Conservation (phyloP, 2,888 invertebrate genomes). For the Acutogordius australiensis region DNA sequence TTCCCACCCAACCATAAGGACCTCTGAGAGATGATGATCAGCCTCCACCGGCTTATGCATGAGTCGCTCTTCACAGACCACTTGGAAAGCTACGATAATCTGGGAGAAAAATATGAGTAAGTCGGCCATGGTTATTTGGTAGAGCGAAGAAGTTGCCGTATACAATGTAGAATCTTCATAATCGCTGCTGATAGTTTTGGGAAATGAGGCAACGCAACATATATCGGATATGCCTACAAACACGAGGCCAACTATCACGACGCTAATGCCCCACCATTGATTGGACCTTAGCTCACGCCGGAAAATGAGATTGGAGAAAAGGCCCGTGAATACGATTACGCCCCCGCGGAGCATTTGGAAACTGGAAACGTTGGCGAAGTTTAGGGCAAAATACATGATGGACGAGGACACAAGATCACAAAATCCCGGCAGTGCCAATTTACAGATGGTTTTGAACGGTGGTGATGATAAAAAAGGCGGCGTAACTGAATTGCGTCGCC, state of each 20-base stretch:
- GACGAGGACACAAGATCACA: conserved; percentile 64
- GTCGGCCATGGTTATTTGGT: conserved; percentile 23
- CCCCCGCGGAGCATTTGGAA: conserved; percentile 81
- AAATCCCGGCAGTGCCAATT: conserved; percentile 52
- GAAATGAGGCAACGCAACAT: conserved; percentile 17
- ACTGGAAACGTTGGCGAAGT: conserved; percentile 62
- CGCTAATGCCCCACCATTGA: conserved; percentile 27
- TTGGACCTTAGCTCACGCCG: conserved; percentile 25
- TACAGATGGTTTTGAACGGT: conserved; percentile 45
- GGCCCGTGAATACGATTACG: conserved; percentile 56
- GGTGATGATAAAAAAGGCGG: too few species aligned
- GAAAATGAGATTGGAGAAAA: conserved; percentile 52
- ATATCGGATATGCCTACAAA: conserved; percentile 23
- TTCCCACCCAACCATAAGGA: conserved; percentile 77
- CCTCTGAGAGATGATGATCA: conserved; percentile 52
- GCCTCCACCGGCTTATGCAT: conserved; percentile 37
- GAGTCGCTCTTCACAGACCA: conserved; percentile 77
- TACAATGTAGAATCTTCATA: not conserved
- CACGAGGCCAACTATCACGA: conserved; percentile 23
- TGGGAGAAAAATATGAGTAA: conserved; percentile 33
- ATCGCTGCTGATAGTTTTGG: not conserved
- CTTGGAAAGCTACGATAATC: conserved; percentile 55
- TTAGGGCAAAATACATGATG: conserved; percentile 61
- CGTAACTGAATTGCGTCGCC: not conserved
- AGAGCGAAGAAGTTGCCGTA: not conserved